These are phyloP conservation scores for Morpho achilles DNA, from an alignment of 2,888 invertebrate genomes.

Conservation along the genomic window DNA sequence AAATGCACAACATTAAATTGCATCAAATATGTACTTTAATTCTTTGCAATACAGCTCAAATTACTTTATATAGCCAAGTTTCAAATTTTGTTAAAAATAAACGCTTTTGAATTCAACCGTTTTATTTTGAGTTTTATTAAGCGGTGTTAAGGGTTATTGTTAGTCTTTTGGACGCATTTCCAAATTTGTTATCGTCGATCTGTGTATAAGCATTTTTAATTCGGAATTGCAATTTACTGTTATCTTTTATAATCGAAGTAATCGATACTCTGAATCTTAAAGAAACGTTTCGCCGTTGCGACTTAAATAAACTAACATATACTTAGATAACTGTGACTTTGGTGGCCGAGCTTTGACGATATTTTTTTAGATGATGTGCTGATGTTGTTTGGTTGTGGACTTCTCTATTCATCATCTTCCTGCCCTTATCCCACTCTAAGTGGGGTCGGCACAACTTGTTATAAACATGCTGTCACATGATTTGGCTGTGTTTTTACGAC, in stretches of 20 bases:
- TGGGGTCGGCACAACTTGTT: too few relatives aligned
- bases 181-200: conserved; percentile 17
- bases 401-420: too few relatives aligned
- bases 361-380: too few relatives aligned
- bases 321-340: neutral
- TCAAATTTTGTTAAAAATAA: conserved; percentile 1
- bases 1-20: conserved; percentile 16
- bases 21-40: conserved; percentile 9
- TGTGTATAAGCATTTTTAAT: conserved; percentile 9
- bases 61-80: neutral
- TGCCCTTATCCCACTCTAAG: too few relatives aligned
- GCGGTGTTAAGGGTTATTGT: conserved; percentile 1
- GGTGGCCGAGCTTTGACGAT: too few relatives aligned
- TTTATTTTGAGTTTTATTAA: conserved; percentile 6
- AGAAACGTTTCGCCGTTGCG: neutral
- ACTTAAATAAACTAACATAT: neutral
- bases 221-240: conserved; percentile 11
- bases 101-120: neutral
- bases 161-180: neutral
- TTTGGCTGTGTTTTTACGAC: too few relatives aligned
- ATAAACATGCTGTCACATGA: too few relatives aligned
- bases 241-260: conserved; percentile 14
- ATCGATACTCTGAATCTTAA: conserved; percentile 1
- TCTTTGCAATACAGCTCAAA: conserved; percentile 7
- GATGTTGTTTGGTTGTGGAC: too few relatives aligned